These are phyloP conservation scores for Oryctolagus cuniculus DNA, from an alignment of 2,113 vertebrate species.

Conservation along the genomic window DNA sequence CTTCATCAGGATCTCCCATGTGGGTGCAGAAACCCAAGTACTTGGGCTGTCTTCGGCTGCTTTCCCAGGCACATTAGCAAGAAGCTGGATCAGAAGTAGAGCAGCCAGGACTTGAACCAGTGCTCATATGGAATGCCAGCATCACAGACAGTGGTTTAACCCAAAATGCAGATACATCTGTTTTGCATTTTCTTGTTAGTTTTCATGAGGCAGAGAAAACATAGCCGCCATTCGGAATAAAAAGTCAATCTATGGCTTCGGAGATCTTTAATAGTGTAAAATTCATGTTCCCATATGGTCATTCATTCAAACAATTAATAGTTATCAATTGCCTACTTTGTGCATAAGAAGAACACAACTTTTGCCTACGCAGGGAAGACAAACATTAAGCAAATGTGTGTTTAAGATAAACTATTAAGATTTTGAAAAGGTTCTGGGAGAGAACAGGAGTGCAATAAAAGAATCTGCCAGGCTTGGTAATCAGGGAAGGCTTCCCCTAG, in stretches of 20 bases:
- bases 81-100: no score
- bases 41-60: no score
- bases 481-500: conserved; percentile 4
- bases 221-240: not conserved
- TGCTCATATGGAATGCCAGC: no score
- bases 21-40: no score
- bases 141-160: no score
- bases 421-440: not conserved
- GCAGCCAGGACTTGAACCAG: no score
- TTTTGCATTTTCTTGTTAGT: conserved; percentile 29
- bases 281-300: not conserved
- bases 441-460: not conserved
- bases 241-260: not conserved
- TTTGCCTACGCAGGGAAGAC: not conserved
- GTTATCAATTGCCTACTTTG: not conserved
- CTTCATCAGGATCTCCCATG: no score
- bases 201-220: conserved; percentile 32
- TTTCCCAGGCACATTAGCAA: no score
- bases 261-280: not conserved
- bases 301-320: not conserved
- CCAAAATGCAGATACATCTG: conserved; percentile 23
- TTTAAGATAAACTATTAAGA: not conserved
- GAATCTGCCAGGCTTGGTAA: not conserved
- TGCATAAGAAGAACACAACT: not conserved
- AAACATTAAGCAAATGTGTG: not conserved